Base-by-base conservation (phyloP, 2,888 invertebrate species). In the Tiliacea citrago region DNA sequence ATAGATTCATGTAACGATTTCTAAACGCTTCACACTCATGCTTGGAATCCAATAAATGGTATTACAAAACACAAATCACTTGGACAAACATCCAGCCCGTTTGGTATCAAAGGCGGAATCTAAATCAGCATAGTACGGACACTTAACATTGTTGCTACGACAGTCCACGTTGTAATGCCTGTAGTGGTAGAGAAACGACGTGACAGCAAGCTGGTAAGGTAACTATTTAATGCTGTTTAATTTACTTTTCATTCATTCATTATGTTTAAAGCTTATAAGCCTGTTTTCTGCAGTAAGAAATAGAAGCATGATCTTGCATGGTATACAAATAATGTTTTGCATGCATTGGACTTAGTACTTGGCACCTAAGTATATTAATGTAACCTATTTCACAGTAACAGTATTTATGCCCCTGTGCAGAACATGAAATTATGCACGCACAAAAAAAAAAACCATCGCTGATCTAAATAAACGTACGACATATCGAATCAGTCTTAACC, bases 51-150 rank as follows among this genome's bases (percentile, higher is more conserved):
- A 73, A 73, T 65, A 70, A 68, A 77, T 29, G 9, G 57, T 61
- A 68, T 61, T 61, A 70, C 73, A 84, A 84, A 80, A 55, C 84
- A 84, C 84, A 84, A 82, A 82, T 84, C 84, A 82, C 70, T 81
- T 65, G 77, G 69, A 84, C 77, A 84, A 81, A 81, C 73, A 81
- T 84, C 45, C 55, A 77, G 63, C 72, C 24, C 35, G 67, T 73
- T 81, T 81, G 68, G 72, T 73, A 81, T 82, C 82, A 81, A 84
- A 81, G 82, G 68, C 69, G 85, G 81, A 70, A 81, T 82, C 68
- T 82, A 77, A 84, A 84, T 76, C 81, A 84, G 82, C 72, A 72
- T 81, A 60, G 47, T 57, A 63, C 61, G 49, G 62, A 69, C 77
- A 84, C 68, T 72, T 49, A n/a, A 72, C 76, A 84, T 83, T 47